Base-by-base conservation (phyloP, 2,888 invertebrate genomes). In the Agonopterix arenella region DNA sequence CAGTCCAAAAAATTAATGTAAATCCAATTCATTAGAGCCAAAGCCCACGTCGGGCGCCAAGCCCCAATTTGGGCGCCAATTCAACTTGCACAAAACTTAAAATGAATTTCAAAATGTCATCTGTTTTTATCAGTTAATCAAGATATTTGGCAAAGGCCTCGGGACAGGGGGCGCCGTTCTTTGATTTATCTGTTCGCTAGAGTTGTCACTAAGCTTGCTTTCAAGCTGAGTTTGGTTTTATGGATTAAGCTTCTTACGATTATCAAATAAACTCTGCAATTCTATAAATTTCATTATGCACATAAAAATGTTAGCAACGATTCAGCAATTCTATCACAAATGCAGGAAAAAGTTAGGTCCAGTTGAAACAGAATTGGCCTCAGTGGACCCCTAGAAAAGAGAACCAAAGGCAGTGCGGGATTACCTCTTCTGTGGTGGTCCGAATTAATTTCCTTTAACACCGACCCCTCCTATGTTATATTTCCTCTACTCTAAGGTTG, bases 101-200 rank as follows among this genome's bases (percentile, higher is more conserved):
- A 28, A 16, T 10, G 44, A 43, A 50, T 28, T 28, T 11, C 5
- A 49, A 41, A 11, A 38, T 36, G 10, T 11, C 51, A 38, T 51
- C 13, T 48, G 51, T 46, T 51, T 51, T 51, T 51, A 51, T 36
- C 51, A 45, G 48, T 51, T 48, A 49, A 44, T 46, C 49, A 52
- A 37, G 48, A 44, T 28, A 47, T 49, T 54, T 54, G 54, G 54
- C 54, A 54, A 44, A 45, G 10, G 51, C 37, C 36, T 11, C 44
- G 11, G 47, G 36, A 46, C 28, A 4, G 8, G 36, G 38, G 53
- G 48, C 53, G 53, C 50, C 52, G 42, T 5, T 37, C 8, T 13
- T 38, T 48, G 51, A 51, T 47, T 51, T 53, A 51, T 44, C 43
- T 13, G 13, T 11, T 44, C 46, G 10, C 28, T 28, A 28, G 28